These are phyloP conservation scores for Sarcophilus harrisii DNA, from an alignment of 2,797 vertebrate species.

Conservation along the genomic window DNA sequence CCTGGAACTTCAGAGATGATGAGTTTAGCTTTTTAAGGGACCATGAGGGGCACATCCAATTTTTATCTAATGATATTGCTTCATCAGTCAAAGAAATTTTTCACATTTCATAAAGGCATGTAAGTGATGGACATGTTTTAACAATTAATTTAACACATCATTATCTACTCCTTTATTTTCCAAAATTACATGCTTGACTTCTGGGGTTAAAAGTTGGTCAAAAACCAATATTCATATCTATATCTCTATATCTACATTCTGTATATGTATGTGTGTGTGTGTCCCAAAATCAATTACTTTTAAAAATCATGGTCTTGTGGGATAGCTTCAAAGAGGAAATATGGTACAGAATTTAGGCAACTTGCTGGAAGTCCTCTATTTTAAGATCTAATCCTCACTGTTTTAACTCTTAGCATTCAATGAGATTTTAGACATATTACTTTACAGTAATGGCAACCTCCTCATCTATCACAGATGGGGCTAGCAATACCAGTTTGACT, in stretches of 20 bases:
- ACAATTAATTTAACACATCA: neutral
- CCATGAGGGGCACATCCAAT: neutral
- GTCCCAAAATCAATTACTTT: neutral
- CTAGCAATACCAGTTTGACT: neutral
- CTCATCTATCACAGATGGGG: neutral
- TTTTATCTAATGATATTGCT: neutral
- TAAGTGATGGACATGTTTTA: neutral
- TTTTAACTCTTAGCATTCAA: neutral
- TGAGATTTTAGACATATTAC: neutral
- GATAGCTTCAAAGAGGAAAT: neutral
- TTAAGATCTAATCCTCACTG: neutral
- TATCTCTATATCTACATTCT: neutral
- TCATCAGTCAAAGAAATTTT: neutral
- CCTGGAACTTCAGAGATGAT: neutral
- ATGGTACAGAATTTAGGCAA: neutral
- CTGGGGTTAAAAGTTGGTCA: neutral
- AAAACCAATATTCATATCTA: neutral
- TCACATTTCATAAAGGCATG: neutral
- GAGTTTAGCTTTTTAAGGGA: neutral
- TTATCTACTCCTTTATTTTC: neutral
- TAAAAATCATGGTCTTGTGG: neutral
- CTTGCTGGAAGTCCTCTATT: neutral
- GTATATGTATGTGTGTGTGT: neutral
- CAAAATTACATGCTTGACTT: neutral
- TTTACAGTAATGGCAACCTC: neutral